Percentiles rank a stretch among this genome's conserved stretches.
phyloP scores from a whole-genome alignment of 2,888 invertebrate genomes.

The Chironomus tentans region DNA sequence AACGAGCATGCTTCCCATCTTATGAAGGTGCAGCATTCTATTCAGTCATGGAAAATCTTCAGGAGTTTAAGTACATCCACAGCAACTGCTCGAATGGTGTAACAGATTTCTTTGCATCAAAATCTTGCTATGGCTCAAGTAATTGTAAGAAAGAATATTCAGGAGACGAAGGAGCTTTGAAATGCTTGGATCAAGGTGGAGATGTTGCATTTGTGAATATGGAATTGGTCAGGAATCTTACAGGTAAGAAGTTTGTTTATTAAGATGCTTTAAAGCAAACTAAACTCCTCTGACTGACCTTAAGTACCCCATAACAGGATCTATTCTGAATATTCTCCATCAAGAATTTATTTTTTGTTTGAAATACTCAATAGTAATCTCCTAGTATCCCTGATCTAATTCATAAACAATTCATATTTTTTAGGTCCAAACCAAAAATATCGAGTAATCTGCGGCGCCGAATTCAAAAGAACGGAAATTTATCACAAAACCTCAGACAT shows the following conservation, averaged over 20 bases:
- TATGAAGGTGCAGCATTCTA: constrained; percentile 65
- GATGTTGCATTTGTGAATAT: constrained; percentile 73
- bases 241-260: constrained; percentile 42
- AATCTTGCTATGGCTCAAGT: constrained; percentile 51
- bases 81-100: constrained; percentile 34
- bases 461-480: constrained; percentile 34
- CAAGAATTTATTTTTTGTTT: too few relatives aligned
- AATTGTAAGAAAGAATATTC: constrained; percentile 39
- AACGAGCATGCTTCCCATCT: constrained; percentile 70
- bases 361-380: not conserved
- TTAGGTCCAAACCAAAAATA: constrained; percentile 45
- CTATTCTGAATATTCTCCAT: too few relatives aligned
- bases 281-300: too few relatives aligned
- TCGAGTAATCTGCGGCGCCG: constrained; percentile 50
- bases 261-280: too few relatives aligned
- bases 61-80: constrained; percentile 42
- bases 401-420: constrained; percentile 30
- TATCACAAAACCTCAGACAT: constrained; percentile 32
- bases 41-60: constrained; percentile 46
- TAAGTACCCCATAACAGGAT: too few relatives aligned
- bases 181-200: constrained; percentile 56
- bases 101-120: constrained; percentile 51
- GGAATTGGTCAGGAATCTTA: constrained; percentile 50
- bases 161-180: constrained; percentile 55
- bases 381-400: not conserved